These are phyloP conservation scores for Sinocyclocheilus maitianheensis DNA, from an alignment of 2,113 vertebrate species.

Conservation along the genomic window DNA sequence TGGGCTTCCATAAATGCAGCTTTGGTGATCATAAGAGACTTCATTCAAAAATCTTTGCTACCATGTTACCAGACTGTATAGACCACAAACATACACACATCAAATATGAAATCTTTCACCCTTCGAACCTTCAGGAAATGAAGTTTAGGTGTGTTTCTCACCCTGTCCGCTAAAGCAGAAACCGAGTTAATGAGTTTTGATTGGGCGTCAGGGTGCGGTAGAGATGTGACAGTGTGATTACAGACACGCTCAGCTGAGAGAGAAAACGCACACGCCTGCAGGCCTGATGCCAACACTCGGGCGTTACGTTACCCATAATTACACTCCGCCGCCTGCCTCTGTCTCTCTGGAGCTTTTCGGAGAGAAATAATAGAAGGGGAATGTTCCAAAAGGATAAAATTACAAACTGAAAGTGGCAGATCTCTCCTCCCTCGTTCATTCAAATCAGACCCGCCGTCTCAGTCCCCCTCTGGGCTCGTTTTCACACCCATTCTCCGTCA, in stretches of 20 bases:
- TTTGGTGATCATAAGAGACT: too few species aligned
- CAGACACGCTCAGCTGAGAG: constrained; percentile 50
- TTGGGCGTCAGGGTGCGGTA: constrained; percentile 52
- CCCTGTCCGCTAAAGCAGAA: background rate
- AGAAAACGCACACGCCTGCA: background rate
- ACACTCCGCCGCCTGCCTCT: constrained; percentile 11
- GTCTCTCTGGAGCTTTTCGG: background rate
- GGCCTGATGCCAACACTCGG: constrained; percentile 1
- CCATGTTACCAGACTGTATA: background rate
- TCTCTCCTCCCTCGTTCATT: constrained; percentile 1
- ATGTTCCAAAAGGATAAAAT: constrained; percentile 48
- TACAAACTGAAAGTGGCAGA: constrained; percentile 34
- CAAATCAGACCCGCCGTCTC: background rate
- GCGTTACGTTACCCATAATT: constrained; percentile 32
- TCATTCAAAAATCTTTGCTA: too few species aligned
- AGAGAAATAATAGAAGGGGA: background rate
- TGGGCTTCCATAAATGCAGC: too few species aligned
- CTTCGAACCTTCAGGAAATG: background rate
- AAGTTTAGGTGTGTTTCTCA: background rate
- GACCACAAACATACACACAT: background rate
- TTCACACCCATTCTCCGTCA: background rate
- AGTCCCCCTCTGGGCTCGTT: background rate
- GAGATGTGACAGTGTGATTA: constrained; percentile 61
- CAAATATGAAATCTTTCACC: background rate
- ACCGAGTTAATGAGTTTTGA: constrained; percentile 46